Conservation (phyloP, 2,797 vertebrate species). For the Triplophysa bombifrons region DNA sequence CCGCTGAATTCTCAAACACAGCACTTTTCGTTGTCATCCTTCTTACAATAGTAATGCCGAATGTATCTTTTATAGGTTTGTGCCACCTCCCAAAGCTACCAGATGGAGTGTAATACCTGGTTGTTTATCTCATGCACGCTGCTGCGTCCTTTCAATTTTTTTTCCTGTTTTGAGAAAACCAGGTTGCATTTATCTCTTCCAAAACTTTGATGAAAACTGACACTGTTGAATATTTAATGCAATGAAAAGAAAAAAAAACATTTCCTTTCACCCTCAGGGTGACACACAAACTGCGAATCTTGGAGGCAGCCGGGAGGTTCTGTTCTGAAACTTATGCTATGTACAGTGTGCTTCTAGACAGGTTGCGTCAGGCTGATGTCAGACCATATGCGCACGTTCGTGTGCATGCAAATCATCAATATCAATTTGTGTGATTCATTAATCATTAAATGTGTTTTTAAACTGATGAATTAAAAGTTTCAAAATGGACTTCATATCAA, state of each 20-base stretch:
- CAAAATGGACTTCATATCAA: neutral
- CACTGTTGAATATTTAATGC: conserved; percentile 45
- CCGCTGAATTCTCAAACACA: neutral
- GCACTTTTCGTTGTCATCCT: neutral
- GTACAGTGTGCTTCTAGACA: neutral
- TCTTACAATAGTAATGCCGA: neutral
- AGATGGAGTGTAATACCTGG: neutral
- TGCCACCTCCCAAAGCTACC: neutral
- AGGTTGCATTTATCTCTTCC: conserved; percentile 25
- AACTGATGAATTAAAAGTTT: neutral
- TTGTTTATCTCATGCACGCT: neutral
- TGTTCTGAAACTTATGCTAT: neutral
- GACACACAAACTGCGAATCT: neutral
- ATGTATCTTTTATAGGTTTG: neutral
- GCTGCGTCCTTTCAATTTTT: neutral
- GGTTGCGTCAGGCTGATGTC: neutral
- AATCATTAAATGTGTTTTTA: conserved; percentile 6
- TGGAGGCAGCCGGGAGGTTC: neutral
- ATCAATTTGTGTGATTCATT: conserved; percentile 19
- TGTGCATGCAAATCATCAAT: neutral
- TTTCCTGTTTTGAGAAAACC: conserved; percentile 28
- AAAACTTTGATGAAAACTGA: conserved; percentile 41
- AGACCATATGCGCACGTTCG: neutral
- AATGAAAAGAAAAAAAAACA: conserved; percentile 4
- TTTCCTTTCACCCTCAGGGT: conserved; percentile 19